phyloP scores from a whole-genome alignment of 2,797 vertebrate genomes.

The Toxotes lorentzi region DNA sequence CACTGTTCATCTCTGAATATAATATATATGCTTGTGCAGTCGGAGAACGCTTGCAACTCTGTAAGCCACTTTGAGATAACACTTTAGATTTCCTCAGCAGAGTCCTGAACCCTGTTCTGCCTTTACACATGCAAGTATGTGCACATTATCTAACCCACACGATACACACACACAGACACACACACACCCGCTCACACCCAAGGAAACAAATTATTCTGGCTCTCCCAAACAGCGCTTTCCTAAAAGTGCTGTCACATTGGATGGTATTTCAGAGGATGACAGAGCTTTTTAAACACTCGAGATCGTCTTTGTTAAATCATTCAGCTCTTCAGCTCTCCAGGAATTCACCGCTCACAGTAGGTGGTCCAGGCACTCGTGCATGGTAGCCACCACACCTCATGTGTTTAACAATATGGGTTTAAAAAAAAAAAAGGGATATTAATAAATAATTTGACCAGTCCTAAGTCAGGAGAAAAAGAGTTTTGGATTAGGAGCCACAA shows the following conservation, averaged over 20 bases:
- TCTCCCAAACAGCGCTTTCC: slow-evolving; percentile 47
- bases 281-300: slow-evolving; percentile 68
- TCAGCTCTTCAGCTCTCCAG: slow-evolving; percentile 50
- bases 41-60: slow-evolving; percentile 8
- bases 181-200: slow-evolving; percentile 18
- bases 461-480: slow-evolving; percentile 6
- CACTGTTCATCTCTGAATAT: slow-evolving; percentile 35
- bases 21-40: slow-evolving; percentile 33
- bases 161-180: slow-evolving; percentile 4
- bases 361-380: slow-evolving; percentile 18
- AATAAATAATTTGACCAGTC: slow-evolving; percentile 19
- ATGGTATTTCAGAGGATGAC: slow-evolving; percentile 55
- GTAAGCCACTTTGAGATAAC: slow-evolving; percentile 44
- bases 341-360: slow-evolving; percentile 33
- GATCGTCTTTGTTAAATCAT: slow-evolving; percentile 70
- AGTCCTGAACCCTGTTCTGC: slow-evolving; percentile 30
- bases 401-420: slow-evolving; percentile 12
- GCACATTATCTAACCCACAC: slow-evolving; percentile 17
- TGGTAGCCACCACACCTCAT: slow-evolving; percentile 6
- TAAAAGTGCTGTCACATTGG: slow-evolving; percentile 54
- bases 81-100: slow-evolving; percentile 39
- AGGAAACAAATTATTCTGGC: slow-evolving; percentile 44
- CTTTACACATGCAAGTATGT: slow-evolving; percentile 20
- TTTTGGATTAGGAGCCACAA: slow-evolving; percentile 11
- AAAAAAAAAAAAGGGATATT: background rate